A percentile compares a stretch with the other conserved stretches of the same genome.
phyloP scores from a whole-genome alignment of 2,888 invertebrate species.

The Adelphocoris suturalis region DNA sequence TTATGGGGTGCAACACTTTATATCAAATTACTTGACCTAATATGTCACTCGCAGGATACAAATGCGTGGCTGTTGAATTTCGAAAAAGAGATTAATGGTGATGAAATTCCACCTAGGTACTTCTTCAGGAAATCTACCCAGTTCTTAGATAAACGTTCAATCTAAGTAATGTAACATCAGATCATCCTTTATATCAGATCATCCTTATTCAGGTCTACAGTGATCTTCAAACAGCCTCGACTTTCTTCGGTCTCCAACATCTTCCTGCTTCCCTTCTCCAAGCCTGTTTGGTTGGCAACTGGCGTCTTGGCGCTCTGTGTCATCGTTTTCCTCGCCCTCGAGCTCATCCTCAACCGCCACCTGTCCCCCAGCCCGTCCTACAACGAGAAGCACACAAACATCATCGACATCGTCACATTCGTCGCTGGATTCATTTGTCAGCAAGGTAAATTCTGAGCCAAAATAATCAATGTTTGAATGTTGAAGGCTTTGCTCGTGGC shows the following conservation, averaged over 20 bases:
- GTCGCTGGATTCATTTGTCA: constrained; percentile 83
- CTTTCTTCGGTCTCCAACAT: constrained; percentile 86
- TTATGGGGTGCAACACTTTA: too few relatives aligned
- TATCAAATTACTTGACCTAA: too few relatives aligned
- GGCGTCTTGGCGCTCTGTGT: constrained; percentile 80
- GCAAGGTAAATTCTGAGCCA: constrained; percentile 79
- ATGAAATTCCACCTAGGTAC: too few relatives aligned
- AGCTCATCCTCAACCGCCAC: constrained; percentile 49
- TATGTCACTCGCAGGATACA: too few relatives aligned
- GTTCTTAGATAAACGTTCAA: too few relatives aligned
- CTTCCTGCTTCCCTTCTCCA: constrained; percentile 84
- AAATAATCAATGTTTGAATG: too few relatives aligned
- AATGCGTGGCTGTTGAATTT: too few relatives aligned
- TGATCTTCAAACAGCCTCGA: constrained; percentile 87
- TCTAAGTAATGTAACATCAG: too few relatives aligned
- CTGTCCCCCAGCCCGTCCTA: constrained; percentile 62
- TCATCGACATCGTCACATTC: constrained; percentile 80
- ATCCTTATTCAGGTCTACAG: constrained; percentile 80
- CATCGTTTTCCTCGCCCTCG: constrained; percentile 74
- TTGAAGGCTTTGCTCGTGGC: too few relatives aligned
- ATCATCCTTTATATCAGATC: too few relatives aligned
- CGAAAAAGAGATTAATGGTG: too few relatives aligned
- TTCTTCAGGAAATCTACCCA: too few relatives aligned
- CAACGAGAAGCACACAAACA: constrained; percentile 61
- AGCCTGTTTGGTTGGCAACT: constrained; percentile 83